A percentile compares a stretch with the other conserved stretches of the same genome.
Evolutionary conservation across 2,888 invertebrate species (phyloP).

Genomic region (Eristalis intricaria): DNA sequence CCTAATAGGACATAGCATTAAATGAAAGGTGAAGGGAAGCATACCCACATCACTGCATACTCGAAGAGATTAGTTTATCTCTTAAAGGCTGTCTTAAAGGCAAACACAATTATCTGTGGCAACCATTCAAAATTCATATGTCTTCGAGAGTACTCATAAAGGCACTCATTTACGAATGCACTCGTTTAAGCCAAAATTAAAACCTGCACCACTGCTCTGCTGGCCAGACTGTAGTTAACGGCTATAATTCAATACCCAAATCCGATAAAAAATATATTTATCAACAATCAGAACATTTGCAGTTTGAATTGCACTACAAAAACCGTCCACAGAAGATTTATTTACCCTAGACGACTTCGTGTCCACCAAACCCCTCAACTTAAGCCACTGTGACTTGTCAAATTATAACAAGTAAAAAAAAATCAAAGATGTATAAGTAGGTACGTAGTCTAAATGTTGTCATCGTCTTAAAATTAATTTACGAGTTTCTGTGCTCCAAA

Average conservation of each 20-base stretch:
- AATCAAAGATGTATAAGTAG: not conserved
- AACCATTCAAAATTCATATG: no score
- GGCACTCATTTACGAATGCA: not conserved
- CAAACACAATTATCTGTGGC: no score
- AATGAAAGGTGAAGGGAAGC: no score
- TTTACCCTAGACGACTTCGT: not conserved
- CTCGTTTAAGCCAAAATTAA: not conserved
- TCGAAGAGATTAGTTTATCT: no score
- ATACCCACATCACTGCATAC: no score
- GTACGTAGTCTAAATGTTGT: constrained; percentile 20
- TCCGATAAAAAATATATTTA: not conserved
- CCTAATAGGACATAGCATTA: no score
- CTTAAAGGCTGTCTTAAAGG: no score
- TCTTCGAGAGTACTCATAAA: no score
- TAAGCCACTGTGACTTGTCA: not conserved
- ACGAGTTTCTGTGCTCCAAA: constrained; percentile 19
- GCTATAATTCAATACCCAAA: not conserved
- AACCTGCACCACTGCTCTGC: not conserved
- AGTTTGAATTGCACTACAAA: not conserved
- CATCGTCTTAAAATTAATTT: constrained; percentile 29
- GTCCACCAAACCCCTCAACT: not conserved
- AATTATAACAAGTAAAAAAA: not conserved
- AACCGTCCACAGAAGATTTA: not conserved
- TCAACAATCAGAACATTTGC: not conserved
- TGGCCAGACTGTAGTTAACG: not conserved